Conservation (phyloP, 2,888 invertebrate genomes). For the Phortica magna region DNA sequence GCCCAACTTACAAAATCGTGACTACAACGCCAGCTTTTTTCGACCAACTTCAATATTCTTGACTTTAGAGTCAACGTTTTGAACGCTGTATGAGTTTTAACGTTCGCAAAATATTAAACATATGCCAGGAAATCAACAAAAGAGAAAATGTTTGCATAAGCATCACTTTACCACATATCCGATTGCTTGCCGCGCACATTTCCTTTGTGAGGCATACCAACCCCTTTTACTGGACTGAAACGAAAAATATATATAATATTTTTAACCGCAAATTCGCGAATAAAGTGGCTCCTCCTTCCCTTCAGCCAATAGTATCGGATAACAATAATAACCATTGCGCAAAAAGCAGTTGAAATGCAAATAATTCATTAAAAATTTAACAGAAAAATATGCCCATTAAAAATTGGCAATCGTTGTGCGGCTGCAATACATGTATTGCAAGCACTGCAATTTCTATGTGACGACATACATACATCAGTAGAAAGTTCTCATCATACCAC, state of each 20-base stretch:
- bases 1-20: too few relatives aligned
- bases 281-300: background rate
- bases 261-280: background rate
- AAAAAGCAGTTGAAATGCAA: conserved; percentile 9
- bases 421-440: conserved; percentile 14
- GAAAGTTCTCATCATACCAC: background rate
- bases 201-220: background rate
- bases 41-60: too few relatives aligned
- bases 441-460: conserved; percentile 13
- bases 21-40: too few relatives aligned
- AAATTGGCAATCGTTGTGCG: conserved; percentile 22
- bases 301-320: background rate
- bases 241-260: conserved; percentile 5
- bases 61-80: background rate
- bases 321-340: background rate
- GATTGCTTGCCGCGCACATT: background rate
- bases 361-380: conserved; percentile 31
- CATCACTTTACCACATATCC: conserved; percentile 15
- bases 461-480: background rate
- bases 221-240: background rate
- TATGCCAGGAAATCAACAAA: conserved; percentile 18
- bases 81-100: background rate
- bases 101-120: background rate
- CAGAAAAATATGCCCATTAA: conserved; percentile 32
- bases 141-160: background rate